Percentiles rank a stretch among this genome's conserved stretches.
phyloP scores from a whole-genome alignment of 2,113 vertebrate species.

The Oreotrochilus melanogaster region DNA sequence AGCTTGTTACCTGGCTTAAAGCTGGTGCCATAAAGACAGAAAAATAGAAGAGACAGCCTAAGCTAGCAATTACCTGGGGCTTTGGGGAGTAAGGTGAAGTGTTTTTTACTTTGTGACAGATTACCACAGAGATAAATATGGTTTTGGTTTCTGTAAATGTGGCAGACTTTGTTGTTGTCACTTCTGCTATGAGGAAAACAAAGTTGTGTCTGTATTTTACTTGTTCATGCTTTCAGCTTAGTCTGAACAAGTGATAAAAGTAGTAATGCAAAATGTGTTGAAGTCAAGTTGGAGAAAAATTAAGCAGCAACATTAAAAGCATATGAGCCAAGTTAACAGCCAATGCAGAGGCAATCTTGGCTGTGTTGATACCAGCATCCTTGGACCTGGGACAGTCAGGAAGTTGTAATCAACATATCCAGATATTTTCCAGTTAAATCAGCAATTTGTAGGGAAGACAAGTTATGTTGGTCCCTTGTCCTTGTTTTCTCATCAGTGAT shows the following conservation, averaged over 20 bases:
- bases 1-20: background rate
- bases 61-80: background rate
- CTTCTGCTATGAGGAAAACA: background rate
- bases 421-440: background rate
- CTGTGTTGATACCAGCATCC: background rate
- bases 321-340: rapidly evolving
- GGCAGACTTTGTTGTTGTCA: background rate
- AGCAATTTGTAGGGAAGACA: background rate
- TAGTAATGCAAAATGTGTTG: background rate
- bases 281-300: background rate
- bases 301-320: background rate
- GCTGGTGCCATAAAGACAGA: background rate
- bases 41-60: background rate
- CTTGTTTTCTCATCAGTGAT: background rate
- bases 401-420: background rate
- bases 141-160: background rate
- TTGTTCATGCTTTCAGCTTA: background rate
- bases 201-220: background rate
- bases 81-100: background rate
- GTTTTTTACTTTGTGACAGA: background rate
- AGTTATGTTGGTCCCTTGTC: background rate
- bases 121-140: background rate
- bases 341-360: background rate
- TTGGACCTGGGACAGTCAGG: background rate
- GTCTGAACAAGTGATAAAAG: background rate